phyloP scores from a whole-genome alignment of 2,797 vertebrate species.

The Erithacus rubecula region DNA sequence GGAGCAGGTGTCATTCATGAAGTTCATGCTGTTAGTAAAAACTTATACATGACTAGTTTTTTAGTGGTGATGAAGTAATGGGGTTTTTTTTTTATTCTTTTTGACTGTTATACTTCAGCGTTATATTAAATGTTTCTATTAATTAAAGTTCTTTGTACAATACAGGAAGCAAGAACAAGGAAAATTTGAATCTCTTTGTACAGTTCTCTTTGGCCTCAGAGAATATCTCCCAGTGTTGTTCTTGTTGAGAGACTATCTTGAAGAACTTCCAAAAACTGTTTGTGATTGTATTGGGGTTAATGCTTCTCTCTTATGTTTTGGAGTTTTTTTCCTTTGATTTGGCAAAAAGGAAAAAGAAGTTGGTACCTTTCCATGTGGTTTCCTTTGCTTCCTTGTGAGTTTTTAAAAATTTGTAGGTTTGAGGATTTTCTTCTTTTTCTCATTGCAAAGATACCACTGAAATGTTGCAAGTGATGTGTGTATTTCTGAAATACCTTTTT shows the following conservation, averaged over 20 bases:
- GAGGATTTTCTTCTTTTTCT: neutral
- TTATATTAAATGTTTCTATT: neutral
- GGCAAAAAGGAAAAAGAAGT: neutral
- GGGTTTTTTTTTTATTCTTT: accelerated
- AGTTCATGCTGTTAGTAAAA: neutral
- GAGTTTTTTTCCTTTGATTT: neutral
- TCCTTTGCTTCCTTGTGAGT: neutral
- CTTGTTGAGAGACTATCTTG: neutral
- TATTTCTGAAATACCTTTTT: neutral
- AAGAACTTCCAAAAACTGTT: neutral
- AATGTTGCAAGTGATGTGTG: neutral
- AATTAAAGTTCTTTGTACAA: neutral
- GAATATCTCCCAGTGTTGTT: neutral
- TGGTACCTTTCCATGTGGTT: neutral
- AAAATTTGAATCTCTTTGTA: neutral
- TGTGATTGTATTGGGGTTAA: neutral
- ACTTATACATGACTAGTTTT: neutral
- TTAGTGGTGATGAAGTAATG: neutral
- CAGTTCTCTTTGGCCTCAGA: neutral
- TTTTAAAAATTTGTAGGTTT: neutral
- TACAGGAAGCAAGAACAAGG: neutral
- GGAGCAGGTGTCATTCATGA: neutral
- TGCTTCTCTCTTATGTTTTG: neutral
- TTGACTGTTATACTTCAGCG: neutral
- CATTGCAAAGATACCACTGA: neutral